Conservation (phyloP, 1,140 invertebrate genomes). For the Fopius arisanus region DNA sequence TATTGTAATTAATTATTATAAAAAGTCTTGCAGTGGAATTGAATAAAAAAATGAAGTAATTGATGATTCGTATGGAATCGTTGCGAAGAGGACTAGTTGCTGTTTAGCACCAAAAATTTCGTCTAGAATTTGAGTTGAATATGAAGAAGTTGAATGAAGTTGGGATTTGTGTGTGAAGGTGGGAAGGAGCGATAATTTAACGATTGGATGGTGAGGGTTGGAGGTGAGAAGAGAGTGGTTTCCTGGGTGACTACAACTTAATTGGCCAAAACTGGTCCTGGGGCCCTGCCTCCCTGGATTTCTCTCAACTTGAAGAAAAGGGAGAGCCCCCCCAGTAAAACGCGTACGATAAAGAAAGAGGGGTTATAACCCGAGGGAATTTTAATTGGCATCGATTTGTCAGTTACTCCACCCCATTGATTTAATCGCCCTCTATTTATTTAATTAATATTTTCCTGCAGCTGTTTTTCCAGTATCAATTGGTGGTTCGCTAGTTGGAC, state of each 20-base stretch:
- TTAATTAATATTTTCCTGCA: not conserved
- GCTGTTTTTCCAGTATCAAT: not conserved
- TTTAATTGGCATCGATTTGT: conserved; percentile 65
- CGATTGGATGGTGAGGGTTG: not conserved
- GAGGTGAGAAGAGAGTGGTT: conserved; percentile 19
- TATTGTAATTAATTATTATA: too few species aligned
- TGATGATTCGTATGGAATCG: too few species aligned
- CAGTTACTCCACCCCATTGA: conserved; percentile 31
- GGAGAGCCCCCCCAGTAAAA: conserved; percentile 3
- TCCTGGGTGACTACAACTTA: conserved; percentile 55
- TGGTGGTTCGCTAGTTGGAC: not conserved
- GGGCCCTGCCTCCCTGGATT: not conserved
- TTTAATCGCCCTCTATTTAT: not conserved
- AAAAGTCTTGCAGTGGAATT: too few species aligned
- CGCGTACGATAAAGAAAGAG: conserved; percentile 18
- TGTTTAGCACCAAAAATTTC: too few species aligned
- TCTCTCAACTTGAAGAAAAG: not conserved
- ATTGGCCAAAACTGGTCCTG: conserved; percentile 60
- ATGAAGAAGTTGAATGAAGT: not conserved
- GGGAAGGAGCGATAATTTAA: conserved; percentile 15
- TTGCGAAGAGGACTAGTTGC: too few species aligned
- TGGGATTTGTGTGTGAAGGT: not conserved
- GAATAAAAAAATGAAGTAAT: too few species aligned
- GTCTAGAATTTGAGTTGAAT: too few species aligned
- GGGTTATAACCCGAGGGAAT: conserved; percentile 43